These are phyloP conservation scores for Ormyrus thymus DNA, from an alignment of 2,888 invertebrate genomes.

Conservation along the genomic window DNA sequence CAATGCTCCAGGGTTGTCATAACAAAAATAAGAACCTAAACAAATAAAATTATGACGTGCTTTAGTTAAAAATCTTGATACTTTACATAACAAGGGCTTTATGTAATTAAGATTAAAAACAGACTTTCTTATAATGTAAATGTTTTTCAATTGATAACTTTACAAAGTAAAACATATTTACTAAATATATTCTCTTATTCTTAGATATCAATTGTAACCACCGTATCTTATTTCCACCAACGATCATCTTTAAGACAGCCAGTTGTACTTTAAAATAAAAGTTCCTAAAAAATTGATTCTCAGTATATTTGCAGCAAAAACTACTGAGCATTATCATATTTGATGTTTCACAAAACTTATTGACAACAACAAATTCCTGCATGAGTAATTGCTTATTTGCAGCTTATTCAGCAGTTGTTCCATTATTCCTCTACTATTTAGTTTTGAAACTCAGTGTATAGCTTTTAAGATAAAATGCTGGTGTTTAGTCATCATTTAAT, in stretches of 20 bases:
- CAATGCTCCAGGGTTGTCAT: conserved; percentile 96
- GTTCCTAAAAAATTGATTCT: background rate
- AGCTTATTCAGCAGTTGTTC: conserved; percentile 8
- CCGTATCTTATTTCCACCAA: background rate
- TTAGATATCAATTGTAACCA: background rate
- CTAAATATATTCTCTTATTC: background rate
- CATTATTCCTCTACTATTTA: conserved; percentile 15
- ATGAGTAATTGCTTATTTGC: background rate
- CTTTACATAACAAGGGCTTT: background rate
- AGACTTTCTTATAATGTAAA: background rate
- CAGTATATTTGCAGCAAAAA: background rate
- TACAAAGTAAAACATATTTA: background rate
- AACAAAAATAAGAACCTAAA: conserved; percentile 96
- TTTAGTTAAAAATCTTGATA: background rate
- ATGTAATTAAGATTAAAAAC: background rate
- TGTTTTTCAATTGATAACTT: background rate
- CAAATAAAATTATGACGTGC: conserved; percentile 55
- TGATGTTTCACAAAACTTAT: background rate
- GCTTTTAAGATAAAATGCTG: conserved; percentile 39
- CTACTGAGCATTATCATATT: background rate
- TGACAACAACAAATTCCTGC: background rate
- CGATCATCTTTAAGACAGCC: background rate
- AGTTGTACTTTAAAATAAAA: background rate
- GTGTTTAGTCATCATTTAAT: conserved; percentile 50
- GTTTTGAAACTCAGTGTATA: conserved; percentile 33